Evolutionary conservation across 2,797 vertebrate genomes (phyloP).

Genomic region (Pseudotriccus pelzelni): DNA sequence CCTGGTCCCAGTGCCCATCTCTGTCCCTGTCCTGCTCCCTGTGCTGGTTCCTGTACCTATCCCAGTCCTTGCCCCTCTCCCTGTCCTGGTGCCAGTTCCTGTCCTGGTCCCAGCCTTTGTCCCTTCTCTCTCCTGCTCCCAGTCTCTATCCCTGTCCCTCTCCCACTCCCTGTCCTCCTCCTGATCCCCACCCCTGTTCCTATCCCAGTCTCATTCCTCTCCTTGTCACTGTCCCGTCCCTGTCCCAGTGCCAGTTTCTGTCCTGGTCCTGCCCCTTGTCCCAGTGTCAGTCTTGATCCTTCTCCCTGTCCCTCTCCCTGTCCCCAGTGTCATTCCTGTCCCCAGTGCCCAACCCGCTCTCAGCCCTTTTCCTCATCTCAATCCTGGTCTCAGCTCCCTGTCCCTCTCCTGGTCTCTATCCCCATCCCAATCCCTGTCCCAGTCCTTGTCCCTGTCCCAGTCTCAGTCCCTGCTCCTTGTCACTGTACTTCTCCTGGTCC

Average conservation of each 20-base stretch:
- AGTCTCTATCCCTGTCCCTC: background rate
- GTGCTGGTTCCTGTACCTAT: background rate
- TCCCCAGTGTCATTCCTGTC: background rate
- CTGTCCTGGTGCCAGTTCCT: accelerated
- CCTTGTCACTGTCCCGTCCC: too few species aligned
- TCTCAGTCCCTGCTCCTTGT: background rate
- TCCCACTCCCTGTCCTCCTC: background rate
- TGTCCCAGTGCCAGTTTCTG: background rate
- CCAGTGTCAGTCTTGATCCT: accelerated
- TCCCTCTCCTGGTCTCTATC: background rate
- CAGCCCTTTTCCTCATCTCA: background rate
- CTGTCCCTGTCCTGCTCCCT: background rate
- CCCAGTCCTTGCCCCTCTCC: background rate
- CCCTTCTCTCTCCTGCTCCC: accelerated
- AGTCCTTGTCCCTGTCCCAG: accelerated
- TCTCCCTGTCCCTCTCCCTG: background rate
- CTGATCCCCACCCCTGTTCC: background rate
- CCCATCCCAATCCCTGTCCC: accelerated
- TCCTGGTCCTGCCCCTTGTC: background rate
- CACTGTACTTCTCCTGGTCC: accelerated
- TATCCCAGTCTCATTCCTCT: accelerated
- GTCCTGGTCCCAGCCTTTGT: background rate
- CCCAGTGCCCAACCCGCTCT: background rate
- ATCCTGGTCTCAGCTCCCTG: background rate
- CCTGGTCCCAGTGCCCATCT: background rate